A percentile compares a stretch with the other conserved stretches of the same genome.
Conservation (phyloP, 1,140 invertebrate species). For the Antheraea mylitta region DNA sequence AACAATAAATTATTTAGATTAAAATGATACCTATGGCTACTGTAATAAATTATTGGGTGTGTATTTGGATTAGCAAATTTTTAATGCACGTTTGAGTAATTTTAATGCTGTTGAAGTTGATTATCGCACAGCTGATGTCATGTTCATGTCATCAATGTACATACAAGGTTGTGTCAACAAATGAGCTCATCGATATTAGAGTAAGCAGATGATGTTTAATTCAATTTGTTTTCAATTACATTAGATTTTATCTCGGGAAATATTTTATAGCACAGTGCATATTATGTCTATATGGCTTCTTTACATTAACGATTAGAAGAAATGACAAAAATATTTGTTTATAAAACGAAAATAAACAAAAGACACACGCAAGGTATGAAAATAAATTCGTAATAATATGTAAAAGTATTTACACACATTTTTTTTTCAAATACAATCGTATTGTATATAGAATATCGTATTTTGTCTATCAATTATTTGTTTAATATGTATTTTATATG, state of each 20-base stretch:
- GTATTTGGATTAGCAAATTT: not conserved
- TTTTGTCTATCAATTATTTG: too few species aligned
- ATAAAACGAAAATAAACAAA: too few species aligned
- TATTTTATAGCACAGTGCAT: not conserved
- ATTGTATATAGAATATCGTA: too few species aligned
- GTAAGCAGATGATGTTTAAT: slow-evolving; percentile 43
- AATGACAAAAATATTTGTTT: too few species aligned
- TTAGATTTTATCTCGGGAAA: not conserved
- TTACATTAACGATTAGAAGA: too few species aligned
- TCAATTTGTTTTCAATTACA: slow-evolving; percentile 38
- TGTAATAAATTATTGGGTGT: not conserved
- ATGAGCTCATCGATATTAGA: slow-evolving; percentile 63
- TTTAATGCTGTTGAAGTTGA: slow-evolving; percentile 44
- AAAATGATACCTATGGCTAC: not conserved
- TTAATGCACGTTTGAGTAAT: slow-evolving; percentile 32
- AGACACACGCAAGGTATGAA: too few species aligned
- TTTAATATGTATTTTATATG: not conserved
- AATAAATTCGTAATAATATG: too few species aligned
- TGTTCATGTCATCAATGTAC: slow-evolving; percentile 46
- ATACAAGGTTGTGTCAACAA: slow-evolving; percentile 68
- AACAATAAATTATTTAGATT: slow-evolving; percentile 1
- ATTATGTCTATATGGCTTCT: not conserved
- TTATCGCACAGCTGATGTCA: slow-evolving; percentile 62
- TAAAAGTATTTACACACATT: too few species aligned
- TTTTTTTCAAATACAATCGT: too few species aligned